Evolutionary conservation across 2,888 invertebrate species (phyloP), one percentile per base, ranked within the genome.

Genomic region (Rotaria sp.): DNA sequence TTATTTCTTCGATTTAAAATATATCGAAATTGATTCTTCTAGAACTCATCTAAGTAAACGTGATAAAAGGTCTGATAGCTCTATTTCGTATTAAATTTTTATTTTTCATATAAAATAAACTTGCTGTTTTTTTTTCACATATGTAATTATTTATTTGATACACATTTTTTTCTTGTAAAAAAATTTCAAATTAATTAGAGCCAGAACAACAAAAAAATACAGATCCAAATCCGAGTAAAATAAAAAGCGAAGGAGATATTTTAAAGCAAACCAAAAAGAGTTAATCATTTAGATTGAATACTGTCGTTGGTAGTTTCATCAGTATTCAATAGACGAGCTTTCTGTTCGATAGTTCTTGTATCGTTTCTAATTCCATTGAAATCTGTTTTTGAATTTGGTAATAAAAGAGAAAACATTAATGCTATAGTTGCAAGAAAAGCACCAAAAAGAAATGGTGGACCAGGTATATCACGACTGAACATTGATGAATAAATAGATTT

Each of bases 371-470:
- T 11, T 15, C 80, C 26, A n/a, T 30, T 35, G 4, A 7, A 55
- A 67, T 67, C 18, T 4, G 10, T 21, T 67, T 15, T 35, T 41
- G 80, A 80, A 45, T 45, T 41, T n/a, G 80, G 80, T 26, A 80
- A n/a, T 13, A 80, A 26, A 80, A 80, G 80, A n/a, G 80, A 41
- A 45, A 80, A 80, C 80, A 80, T 80, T 45, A 80, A n/a, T 4
- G 98, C 98, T 91, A 96, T 94, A 89, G 98, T 94, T 88, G 98
- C 98, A 92, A 99, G 94, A 90, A 98, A 93, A 86, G 98, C 96
- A 87, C 99, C 99, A 92, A 98, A 95, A 88, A 98, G 96, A 92
- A 99, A 99, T 26, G 99, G 98, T 87, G 99, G 99, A 1, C 99
- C 99, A 59, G 97, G 97, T 90, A 97, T 94, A 90, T 96, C 92